phyloP scores from a whole-genome alignment of 2,113 vertebrate genomes.

The Engraulis encrasicolus region DNA sequence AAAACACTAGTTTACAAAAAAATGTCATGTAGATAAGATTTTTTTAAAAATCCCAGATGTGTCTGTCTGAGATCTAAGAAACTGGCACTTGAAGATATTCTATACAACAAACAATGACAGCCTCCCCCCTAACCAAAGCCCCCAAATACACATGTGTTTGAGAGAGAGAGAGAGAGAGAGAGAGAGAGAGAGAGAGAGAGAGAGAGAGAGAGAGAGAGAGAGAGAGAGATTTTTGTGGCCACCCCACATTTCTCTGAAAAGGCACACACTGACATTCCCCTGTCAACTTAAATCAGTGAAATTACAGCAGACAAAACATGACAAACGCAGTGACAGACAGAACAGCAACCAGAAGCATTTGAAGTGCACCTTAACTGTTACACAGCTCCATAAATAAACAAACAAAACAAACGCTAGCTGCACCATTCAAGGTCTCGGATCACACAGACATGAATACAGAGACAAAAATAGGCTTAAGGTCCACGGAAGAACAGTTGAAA shows the following conservation, averaged over 20 bases:
- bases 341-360: not conserved
- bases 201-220: too few relatives aligned
- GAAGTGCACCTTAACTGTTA: not conserved
- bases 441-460: not conserved
- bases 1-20: too few relatives aligned
- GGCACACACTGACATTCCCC: not conserved
- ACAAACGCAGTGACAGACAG: not conserved
- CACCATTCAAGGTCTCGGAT: not conserved
- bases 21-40: too few relatives aligned
- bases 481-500: not conserved
- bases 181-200: too few relatives aligned
- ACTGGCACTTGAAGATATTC: too few relatives aligned
- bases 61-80: too few relatives aligned
- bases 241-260: not conserved
- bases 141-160: too few relatives aligned
- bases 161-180: too few relatives aligned
- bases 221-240: too few relatives aligned
- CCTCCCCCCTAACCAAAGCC: too few relatives aligned
- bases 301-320: constrained; percentile 2
- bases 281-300: not conserved
- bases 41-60: too few relatives aligned
- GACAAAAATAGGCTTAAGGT: not conserved
- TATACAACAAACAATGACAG: too few relatives aligned
- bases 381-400: not conserved
- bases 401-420: not conserved